Percentiles rank a stretch among this genome's conserved stretches.
Evolutionary conservation across 1,140 invertebrate species (phyloP).

Genomic region (Drosophila ficusphila): DNA sequence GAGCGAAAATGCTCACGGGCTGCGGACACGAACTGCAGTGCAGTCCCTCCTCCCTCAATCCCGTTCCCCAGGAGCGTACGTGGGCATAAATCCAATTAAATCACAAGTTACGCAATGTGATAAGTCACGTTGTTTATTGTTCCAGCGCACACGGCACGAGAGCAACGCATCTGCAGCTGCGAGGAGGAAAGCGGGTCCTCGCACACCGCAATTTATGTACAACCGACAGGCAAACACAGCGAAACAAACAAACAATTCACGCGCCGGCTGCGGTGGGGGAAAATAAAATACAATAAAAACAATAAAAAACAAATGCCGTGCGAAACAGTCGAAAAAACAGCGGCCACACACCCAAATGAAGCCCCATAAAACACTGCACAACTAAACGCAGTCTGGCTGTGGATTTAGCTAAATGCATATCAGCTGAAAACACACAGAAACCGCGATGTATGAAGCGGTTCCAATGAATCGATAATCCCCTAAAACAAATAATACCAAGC

Average conservation of each 20-base stretch:
- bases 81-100: constrained; percentile 81
- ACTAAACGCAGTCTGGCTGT: constrained; percentile 58
- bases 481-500: constrained; percentile 16
- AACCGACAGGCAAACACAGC: constrained; percentile 67
- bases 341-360: constrained; percentile 21
- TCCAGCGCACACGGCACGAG: constrained; percentile 45
- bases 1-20: constrained; percentile 36
- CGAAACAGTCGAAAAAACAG: constrained; percentile 5
- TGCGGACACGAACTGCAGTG: constrained; percentile 18
- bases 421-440: constrained; percentile 39
- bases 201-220: constrained; percentile 72
- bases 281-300: constrained; percentile 41
- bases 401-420: constrained; percentile 40
- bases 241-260: constrained; percentile 61
- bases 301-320: constrained; percentile 19
- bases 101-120: constrained; percentile 81
- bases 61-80: constrained; percentile 23
- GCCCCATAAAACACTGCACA: constrained; percentile 39
- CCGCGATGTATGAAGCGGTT: constrained; percentile 8
- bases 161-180: not conserved
- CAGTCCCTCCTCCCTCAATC: too few species aligned
- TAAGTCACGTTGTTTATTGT: constrained; percentile 82
- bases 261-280: constrained; percentile 45
- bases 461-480: constrained; percentile 19
- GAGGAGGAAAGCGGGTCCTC: not conserved